Evolutionary conservation across 2,888 invertebrate genomes (phyloP), one percentile per base, ranked within the genome.

Genomic region (Drosophila ochracea): DNA sequence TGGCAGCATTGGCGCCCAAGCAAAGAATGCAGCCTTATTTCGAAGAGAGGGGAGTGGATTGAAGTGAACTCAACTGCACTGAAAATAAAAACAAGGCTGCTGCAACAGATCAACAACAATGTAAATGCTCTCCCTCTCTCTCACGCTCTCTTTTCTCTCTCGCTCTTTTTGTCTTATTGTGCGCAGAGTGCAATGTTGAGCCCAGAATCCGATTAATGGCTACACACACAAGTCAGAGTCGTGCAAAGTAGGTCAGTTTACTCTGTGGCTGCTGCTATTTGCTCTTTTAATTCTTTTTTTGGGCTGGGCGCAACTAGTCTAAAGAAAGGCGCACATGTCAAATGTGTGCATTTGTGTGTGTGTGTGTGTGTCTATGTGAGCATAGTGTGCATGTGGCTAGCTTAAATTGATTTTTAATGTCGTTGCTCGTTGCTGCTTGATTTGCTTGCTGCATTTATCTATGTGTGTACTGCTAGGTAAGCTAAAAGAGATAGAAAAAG

Each of bases 221-320:
- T 68, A 73, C 49, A 73, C 64, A 71, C 53, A 66, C 67, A 71
- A 80, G 75, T 68, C 63, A 54, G 61, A 73, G 64, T 67, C 49
- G 25, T 58, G 68, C 75, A 73, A 84, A 84, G 79, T 84, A 84
- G 84, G 88, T 84, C 88, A 84, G 88, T 79, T 84, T 84, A 83
- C 60, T 73, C 9, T 47, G 25, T 9, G 25, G 47, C 47, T 47
- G 47, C 25, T 64, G 67, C 64, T 65, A 63, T 52, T 65, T 62
- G 64, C 59, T 73, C 53, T 58, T 59, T 47, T 60, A 50, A 54
- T 65, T 65, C 41, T 57, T 49, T 52, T 62, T 68, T 63, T 60
- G 55, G 57, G 57, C 64, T 68, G 43, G 47, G 61, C 58, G 62
- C 76, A 73, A 66, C 77, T 78, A 68, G 73, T 60, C 43, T 33